Percentiles rank a stretch among this genome's conserved stretches.
Evolutionary conservation across 92 coral and sea anemone species (phyloP).

Genomic region (Pocillopora grandis): DNA sequence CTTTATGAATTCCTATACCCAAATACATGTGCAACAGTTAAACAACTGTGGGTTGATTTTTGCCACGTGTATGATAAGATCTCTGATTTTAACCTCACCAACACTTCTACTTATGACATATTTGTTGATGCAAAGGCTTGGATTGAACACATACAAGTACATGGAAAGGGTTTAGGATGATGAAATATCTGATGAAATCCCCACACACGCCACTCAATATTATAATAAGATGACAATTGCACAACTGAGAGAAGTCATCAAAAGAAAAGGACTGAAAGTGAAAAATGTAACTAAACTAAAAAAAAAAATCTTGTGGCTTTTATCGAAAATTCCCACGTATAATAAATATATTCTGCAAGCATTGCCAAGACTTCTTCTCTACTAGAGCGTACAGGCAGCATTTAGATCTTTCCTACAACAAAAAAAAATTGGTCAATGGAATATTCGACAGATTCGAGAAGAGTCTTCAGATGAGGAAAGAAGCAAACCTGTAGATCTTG

Average conservation of each 20-base stretch:
- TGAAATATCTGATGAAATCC: slow-evolving; percentile 6
- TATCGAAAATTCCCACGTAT: neutral
- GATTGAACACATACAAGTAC: slow-evolving; percentile 29
- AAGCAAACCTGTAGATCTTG: neutral
- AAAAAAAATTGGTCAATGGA: slow-evolving; percentile 2
- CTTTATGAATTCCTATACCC: slow-evolving; percentile 49
- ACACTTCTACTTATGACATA: slow-evolving; percentile 22
- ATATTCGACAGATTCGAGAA: neutral
- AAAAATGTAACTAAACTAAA: slow-evolving; percentile 58
- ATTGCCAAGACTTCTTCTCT: slow-evolving; percentile 11
- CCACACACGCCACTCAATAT: slow-evolving; percentile 9
- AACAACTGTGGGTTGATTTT: slow-evolving; percentile 61
- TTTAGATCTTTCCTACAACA: slow-evolving; percentile 15
- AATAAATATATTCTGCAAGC: neutral
- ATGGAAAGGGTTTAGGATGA: slow-evolving; percentile 14
- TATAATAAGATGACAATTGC: slow-evolving; percentile 33
- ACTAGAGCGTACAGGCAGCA: slow-evolving; percentile 20
- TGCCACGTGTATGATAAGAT: slow-evolving; percentile 30
- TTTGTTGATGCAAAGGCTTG: slow-evolving; percentile 35
- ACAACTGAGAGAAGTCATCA: slow-evolving; percentile 40
- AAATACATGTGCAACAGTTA: slow-evolving; percentile 48
- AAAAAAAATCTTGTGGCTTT: slow-evolving; percentile 45
- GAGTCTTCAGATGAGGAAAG: slow-evolving; percentile 18
- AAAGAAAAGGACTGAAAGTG: slow-evolving; percentile 45
- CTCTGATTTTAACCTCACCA: slow-evolving; percentile 37